Percentiles rank a stretch among this genome's conserved stretches.
Evolutionary conservation across 1,140 invertebrate species (phyloP).

Genomic region (Drosophila sturtevanti): DNA sequence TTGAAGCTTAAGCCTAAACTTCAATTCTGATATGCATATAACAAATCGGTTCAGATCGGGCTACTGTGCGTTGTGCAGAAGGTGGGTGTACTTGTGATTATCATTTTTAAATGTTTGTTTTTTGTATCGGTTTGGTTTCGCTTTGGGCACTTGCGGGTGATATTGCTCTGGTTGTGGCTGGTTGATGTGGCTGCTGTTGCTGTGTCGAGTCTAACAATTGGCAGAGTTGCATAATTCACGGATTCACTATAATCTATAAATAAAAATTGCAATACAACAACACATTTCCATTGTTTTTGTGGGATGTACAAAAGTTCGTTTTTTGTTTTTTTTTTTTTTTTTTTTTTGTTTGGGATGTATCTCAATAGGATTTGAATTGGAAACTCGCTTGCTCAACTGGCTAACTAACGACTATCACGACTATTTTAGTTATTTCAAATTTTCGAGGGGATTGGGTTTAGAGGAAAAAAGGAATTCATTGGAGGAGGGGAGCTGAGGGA

Average conservation of each 20-base stretch:
- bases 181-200: constrained; percentile 33
- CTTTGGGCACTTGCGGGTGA: constrained; percentile 10
- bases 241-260: constrained; percentile 79
- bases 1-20: constrained; percentile 55
- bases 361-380: constrained; percentile 14
- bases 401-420: constrained; percentile 40
- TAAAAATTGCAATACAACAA: constrained; percentile 80
- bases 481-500: constrained; percentile 21
- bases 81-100: constrained; percentile 4
- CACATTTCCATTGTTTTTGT: constrained; percentile 45
- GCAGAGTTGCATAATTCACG: constrained; percentile 80
- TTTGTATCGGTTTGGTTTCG: constrained; percentile 17
- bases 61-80: constrained; percentile 53
- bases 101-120: neutral
- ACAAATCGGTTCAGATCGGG: constrained; percentile 43
- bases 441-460: neutral
- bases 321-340: constrained; percentile 8
- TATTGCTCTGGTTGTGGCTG: constrained; percentile 15
- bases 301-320: constrained; percentile 46
- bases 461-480: constrained; percentile 17
- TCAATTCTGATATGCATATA: constrained; percentile 26
- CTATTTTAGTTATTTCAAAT: constrained; percentile 15
- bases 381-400: constrained; percentile 4
- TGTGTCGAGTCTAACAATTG: constrained; percentile 71
- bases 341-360: constrained; percentile 18